Evolutionary conservation across 2,888 invertebrate genomes (phyloP).

Genomic region (Drymonia ruficornis): DNA sequence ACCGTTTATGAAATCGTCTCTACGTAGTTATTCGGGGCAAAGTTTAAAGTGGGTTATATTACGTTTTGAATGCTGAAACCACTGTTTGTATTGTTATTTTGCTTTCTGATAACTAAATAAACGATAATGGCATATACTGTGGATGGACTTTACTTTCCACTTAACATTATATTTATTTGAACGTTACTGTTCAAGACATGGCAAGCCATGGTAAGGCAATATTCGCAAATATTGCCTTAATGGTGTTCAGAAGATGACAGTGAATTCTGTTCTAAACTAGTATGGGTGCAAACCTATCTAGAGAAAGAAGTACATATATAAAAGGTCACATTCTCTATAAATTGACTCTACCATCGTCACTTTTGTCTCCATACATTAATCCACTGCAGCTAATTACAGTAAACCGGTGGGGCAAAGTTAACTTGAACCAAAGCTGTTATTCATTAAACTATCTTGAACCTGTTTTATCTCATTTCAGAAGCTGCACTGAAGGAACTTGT

Average conservation of each 20-base stretch:
- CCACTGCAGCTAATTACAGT: slow-evolving; percentile 55
- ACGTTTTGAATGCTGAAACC: background rate
- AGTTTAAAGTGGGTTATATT: slow-evolving; percentile 3
- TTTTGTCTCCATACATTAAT: slow-evolving; percentile 16
- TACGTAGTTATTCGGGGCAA: slow-evolving; percentile 4
- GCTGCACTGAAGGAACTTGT: slow-evolving; percentile 55
- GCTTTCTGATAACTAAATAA: background rate
- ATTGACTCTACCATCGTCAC: background rate
- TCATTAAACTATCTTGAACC: slow-evolving; percentile 70
- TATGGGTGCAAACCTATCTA: no score
- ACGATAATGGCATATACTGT: no score
- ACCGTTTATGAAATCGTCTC: slow-evolving; percentile 10
- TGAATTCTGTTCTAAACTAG: no score
- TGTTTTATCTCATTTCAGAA: slow-evolving; percentile 70
- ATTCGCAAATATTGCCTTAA: no score
- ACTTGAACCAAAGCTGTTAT: slow-evolving; percentile 58
- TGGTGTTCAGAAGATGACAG: no score
- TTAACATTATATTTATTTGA: no score
- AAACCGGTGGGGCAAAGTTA: slow-evolving; percentile 56
- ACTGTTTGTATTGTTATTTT: background rate
- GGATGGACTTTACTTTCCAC: no score
- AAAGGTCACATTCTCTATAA: no score
- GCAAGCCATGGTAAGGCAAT: no score
- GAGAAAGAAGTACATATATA: no score
- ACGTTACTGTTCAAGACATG: no score